phyloP scores from a whole-genome alignment of 1,140 invertebrate genomes.

The Trinorchestia longiramus region DNA sequence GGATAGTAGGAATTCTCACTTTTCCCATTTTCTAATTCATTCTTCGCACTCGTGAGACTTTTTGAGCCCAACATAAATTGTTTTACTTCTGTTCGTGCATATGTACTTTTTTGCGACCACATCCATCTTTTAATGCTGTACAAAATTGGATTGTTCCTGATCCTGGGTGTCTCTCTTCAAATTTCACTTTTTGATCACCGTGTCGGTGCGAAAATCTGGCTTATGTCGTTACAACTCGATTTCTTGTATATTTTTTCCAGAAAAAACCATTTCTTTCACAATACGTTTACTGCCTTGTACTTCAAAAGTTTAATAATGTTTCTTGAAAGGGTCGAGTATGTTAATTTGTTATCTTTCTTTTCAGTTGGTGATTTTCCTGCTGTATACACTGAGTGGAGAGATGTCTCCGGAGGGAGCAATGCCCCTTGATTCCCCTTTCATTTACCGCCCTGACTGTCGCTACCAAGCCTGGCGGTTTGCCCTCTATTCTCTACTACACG shows the following conservation, averaged over 20 bases:
- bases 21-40: too few relatives aligned
- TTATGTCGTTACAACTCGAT: not conserved
- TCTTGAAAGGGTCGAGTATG: not conserved
- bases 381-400: constrained; percentile 77
- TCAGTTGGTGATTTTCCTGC: constrained; percentile 92
- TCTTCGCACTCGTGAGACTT: too few relatives aligned
- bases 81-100: too few relatives aligned
- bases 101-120: not conserved
- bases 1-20: not conserved
- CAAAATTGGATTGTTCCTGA: not conserved
- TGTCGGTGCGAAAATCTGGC: not conserved
- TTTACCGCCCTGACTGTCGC: constrained; percentile 92
- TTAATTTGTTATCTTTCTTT: constrained; percentile 68
- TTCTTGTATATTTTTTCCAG: not conserved
- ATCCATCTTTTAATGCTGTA: not conserved
- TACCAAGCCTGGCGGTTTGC: constrained; percentile 93
- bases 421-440: constrained; percentile 91
- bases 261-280: not conserved
- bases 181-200: not conserved
- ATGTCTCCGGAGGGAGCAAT: constrained; percentile 74
- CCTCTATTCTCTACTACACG: constrained; percentile 95
- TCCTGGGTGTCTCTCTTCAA: not conserved
- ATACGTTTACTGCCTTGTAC: too few relatives aligned
- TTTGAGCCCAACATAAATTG: too few relatives aligned
- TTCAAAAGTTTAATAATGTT: not conserved